phyloP scores from a whole-genome alignment of 2,797 vertebrate species.

The Percopsis omiscomaycus region DNA sequence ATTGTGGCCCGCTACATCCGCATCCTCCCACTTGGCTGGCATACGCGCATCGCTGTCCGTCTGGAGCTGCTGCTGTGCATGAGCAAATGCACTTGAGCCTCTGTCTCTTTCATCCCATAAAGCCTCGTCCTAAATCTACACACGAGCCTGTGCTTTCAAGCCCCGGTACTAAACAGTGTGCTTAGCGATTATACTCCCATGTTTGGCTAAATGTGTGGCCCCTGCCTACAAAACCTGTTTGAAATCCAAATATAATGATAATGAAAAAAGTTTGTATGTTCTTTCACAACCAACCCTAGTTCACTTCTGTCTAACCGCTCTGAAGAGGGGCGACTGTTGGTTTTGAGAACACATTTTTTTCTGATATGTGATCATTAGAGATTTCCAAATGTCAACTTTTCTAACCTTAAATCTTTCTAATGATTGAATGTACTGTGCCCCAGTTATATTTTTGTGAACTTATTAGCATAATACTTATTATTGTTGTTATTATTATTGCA shows the following conservation, averaged over 20 bases:
- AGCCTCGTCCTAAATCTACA: constrained; percentile 14
- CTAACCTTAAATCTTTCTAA: background rate
- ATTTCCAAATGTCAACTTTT: background rate
- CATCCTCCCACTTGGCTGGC: constrained; percentile 94
- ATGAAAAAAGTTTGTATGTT: constrained; percentile 45
- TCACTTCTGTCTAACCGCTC: constrained; percentile 20
- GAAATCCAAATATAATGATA: constrained; percentile 10
- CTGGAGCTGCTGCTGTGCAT: constrained; percentile 94
- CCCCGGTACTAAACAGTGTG: constrained; percentile 10
- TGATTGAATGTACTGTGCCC: background rate
- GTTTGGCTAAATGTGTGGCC: constrained; percentile 2
- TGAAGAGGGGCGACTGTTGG: background rate
- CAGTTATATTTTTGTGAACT: background rate
- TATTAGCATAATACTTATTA: background rate
- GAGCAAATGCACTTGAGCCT: constrained; percentile 84
- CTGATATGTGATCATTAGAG: background rate
- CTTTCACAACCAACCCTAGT: constrained; percentile 6
- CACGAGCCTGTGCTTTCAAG: background rate
- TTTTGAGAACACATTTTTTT: too few species aligned
- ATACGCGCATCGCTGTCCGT: constrained; percentile 95
- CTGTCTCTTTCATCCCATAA: background rate
- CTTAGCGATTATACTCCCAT: constrained; percentile 19
- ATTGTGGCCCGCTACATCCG: constrained; percentile 91
- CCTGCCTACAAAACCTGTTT: background rate
- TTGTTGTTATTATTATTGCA: background rate